These are phyloP conservation scores for Choristoneura fumiferana DNA, from an alignment of 1,140 invertebrate species.

Conservation along the genomic window DNA sequence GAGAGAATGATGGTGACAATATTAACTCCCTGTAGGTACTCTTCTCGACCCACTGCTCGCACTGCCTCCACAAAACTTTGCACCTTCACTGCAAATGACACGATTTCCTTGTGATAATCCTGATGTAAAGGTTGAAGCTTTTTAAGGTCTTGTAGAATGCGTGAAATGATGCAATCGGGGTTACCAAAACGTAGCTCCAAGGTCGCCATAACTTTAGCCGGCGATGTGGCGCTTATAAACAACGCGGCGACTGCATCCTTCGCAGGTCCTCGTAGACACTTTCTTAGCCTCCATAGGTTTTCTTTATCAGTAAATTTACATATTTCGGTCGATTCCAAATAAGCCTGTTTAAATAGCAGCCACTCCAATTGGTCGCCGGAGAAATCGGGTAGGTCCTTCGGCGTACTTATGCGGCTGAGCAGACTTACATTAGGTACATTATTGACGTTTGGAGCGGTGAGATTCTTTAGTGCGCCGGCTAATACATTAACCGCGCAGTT, in stretches of 20 bases:
- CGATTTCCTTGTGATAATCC: background rate
- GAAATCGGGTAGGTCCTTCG: constrained; percentile 6
- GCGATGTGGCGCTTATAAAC: constrained; percentile 12
- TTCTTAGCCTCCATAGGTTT: constrained; percentile 18
- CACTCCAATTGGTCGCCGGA: constrained; percentile 9
- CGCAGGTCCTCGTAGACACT: constrained; percentile 10
- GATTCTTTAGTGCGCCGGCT: background rate
- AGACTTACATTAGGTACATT: background rate
- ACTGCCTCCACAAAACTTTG: background rate
- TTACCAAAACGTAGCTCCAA: constrained; percentile 20
- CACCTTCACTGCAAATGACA: background rate
- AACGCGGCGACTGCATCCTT: constrained; percentile 6
- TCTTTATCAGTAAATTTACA: constrained; percentile 9
- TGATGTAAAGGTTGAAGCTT: background rate
- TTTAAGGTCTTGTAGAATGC: background rate
- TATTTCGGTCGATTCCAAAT: constrained; percentile 6
- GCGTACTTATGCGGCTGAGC: constrained; percentile 16
- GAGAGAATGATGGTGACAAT: constrained; percentile 1
- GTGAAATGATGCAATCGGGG: constrained; percentile 13
- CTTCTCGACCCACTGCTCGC: background rate
- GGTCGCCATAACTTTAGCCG: constrained; percentile 4
- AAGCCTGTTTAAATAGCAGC: constrained; percentile 15
- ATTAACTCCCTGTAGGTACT: background rate
- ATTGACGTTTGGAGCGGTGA: background rate
- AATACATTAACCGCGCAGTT: background rate